Base-by-base conservation (phyloP, 1,140 invertebrate species). In the Drosophila oshimai region DNA sequence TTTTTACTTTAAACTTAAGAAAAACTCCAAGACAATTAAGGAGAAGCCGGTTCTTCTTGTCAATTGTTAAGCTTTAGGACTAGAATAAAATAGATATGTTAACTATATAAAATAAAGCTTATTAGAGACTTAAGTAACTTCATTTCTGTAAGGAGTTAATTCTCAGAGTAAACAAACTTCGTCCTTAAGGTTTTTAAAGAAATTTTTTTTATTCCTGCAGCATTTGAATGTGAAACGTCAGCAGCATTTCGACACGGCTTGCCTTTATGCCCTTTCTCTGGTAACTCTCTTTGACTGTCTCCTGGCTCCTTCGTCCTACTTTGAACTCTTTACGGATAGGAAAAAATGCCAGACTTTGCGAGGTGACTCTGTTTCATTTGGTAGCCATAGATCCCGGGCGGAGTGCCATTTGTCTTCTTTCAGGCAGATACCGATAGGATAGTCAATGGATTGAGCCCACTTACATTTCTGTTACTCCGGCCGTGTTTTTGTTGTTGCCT, bases 161-260 rank as follows among this genome's bases (percentile, higher is more conserved):
- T 34, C 26, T 33, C 7, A 79, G 75, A 29, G 76, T 17, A 79
- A 26, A 13, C 22, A 22, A 15, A 15, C 3, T 50, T 80, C 76
- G 33, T 54, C 17, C 2, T 20, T 34, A 18, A 17, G 26, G 20
- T 20, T 26, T 39, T 20, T 46, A 1, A 1, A n/a, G 0, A 5
- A n/a, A 13, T 9, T 44, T 47, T 51, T 58, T 58, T 24, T 68
- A 60, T 54, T 80, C 47, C 41, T 58, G 39, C 61, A 69, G 46
- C 57, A 86, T 89, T 89, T 86, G 86, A 81, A 89, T 89, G 76
- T 89, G 79, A 89, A 86, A 89, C 74, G 79, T 89, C 86, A 89
- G 79, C 87, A 73, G 71, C 76, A 84, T 76, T 70, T 65, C 65
- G 75, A 51, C 74, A 68, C 49, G 65, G 58, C 60, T 67, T 58